phyloP scores from a whole-genome alignment of 2,888 invertebrate genomes.

The Cheilosia grossa region DNA sequence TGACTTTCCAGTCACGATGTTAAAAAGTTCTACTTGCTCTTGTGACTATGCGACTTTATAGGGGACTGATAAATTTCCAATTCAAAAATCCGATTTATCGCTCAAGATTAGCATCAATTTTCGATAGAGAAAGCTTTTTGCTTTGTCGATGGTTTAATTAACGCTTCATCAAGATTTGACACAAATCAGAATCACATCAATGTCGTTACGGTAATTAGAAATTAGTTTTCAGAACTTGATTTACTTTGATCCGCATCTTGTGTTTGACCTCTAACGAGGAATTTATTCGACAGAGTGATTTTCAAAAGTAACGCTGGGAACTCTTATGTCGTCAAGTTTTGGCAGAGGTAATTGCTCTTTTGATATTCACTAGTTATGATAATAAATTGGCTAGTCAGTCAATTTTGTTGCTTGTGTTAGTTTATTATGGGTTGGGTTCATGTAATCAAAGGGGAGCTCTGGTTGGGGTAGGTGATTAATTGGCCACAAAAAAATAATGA shows the following conservation, averaged over 20 bases:
- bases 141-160: constrained; percentile 32
- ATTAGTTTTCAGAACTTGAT: constrained; percentile 36
- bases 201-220: constrained; percentile 23
- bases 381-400: too few species aligned
- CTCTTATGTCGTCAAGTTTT: background rate
- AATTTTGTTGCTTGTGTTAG: too few species aligned
- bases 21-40: too few species aligned
- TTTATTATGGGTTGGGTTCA: too few species aligned
- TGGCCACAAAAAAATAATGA: too few species aligned
- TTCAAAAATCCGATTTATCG: background rate
- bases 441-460: too few species aligned
- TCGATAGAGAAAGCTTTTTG: background rate
- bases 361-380: too few species aligned
- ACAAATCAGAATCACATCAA: constrained; percentile 29
- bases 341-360: too few species aligned
- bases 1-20: too few species aligned
- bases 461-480: too few species aligned
- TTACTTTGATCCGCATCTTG: constrained; percentile 33
- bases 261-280: background rate
- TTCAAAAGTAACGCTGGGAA: constrained; percentile 35
- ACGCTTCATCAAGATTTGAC: constrained; percentile 37
- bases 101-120: background rate
- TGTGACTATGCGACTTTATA: too few species aligned
- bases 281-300: constrained; percentile 5
- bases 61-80: too few species aligned